Percentiles rank a stretch among this genome's conserved stretches.
These are phyloP conservation scores for Recurvirostra avosetta DNA, from an alignment of 2,113 vertebrate genomes.

Conservation along the genomic window DNA sequence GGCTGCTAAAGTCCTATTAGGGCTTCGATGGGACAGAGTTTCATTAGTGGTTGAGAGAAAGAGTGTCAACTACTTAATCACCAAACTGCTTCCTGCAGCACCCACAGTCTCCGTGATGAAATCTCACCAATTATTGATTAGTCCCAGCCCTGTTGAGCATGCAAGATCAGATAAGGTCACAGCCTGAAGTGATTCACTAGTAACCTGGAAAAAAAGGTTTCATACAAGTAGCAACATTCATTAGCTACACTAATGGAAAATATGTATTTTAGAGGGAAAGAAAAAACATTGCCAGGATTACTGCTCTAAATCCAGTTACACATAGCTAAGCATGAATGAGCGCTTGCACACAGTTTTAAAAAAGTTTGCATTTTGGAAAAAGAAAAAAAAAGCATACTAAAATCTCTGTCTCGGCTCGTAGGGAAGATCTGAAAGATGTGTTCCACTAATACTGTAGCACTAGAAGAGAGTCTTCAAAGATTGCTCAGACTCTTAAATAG, in stretches of 20 bases:
- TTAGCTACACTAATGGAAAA: constrained; percentile 37
- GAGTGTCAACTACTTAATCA: constrained; percentile 15
- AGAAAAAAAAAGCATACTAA: background rate
- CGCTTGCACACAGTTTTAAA: background rate
- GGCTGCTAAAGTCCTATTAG: background rate
- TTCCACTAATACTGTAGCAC: background rate
- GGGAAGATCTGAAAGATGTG: background rate
- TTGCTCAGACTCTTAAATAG: background rate
- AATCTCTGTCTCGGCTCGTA: background rate
- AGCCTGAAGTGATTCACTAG: constrained; percentile 52
- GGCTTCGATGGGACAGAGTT: background rate
- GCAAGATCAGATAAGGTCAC: constrained; percentile 62
- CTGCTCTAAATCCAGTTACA: constrained; percentile 26
- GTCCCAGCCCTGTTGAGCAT: background rate
- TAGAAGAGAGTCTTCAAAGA: background rate
- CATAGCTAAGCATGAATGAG: background rate
- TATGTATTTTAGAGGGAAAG: constrained; percentile 3
- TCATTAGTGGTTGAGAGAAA: constrained; percentile 25
- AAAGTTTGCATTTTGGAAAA: background rate
- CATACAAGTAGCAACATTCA: background rate
- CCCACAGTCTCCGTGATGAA: constrained; percentile 18
- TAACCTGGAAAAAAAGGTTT: background rate
- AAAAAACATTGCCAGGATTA: background rate
- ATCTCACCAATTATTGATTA: constrained; percentile 47
- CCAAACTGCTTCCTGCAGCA: constrained; percentile 52